Conservation (phyloP, 2,113 vertebrate species). For the Anas platyrhynchos region DNA sequence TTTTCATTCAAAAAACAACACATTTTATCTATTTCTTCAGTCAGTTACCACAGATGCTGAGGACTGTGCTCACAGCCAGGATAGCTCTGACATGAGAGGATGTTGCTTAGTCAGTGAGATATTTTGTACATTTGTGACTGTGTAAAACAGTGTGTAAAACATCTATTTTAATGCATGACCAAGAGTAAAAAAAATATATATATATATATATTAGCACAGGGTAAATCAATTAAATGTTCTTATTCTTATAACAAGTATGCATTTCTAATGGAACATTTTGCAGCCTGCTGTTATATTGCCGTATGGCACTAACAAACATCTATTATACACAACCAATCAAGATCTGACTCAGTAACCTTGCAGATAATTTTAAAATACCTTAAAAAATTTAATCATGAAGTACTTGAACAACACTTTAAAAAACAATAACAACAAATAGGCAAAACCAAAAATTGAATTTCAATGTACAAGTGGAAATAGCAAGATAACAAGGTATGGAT, state of each 20-base stretch:
- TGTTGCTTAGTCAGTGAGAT: neutral
- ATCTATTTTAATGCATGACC: slow-evolving; percentile 20
- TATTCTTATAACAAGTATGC: neutral
- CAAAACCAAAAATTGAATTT: neutral
- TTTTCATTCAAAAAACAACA: neutral
- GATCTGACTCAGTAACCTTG: neutral
- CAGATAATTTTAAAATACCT: neutral
- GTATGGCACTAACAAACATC: neutral
- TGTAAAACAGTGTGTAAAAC: neutral
- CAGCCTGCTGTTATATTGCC: neutral
- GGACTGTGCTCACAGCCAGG: neutral
- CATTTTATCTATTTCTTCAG: neutral
- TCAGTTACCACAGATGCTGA: neutral
- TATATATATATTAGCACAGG: neutral
- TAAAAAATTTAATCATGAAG: neutral
- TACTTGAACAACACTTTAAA: neutral
- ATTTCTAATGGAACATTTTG: slow-evolving; percentile 3
- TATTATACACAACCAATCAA: neutral
- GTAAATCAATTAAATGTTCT: slow-evolving; percentile 14
- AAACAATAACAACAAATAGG: neutral
- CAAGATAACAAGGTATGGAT: neutral
- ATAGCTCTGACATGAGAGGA: neutral
- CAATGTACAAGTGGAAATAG: neutral
- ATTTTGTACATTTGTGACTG: neutral
- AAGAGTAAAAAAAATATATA: neutral